A percentile compares a stretch with the other conserved stretches of the same genome.
These are phyloP conservation scores for Rhyacophila brunnea DNA, from an alignment of 1,140 invertebrate genomes.

Conservation along the genomic window DNA sequence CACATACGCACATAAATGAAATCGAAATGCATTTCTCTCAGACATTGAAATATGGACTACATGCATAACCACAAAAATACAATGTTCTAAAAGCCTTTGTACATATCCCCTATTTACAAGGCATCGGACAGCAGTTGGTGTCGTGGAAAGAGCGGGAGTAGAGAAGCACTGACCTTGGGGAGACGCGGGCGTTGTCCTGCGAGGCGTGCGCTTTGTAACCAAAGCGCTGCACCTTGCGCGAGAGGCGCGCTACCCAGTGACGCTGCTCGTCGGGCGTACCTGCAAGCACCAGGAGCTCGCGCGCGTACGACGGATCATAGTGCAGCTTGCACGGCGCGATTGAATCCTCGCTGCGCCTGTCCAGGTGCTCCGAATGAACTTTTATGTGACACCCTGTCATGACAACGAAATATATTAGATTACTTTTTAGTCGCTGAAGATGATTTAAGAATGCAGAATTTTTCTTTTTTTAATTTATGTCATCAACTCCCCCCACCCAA, in stretches of 20 bases:
- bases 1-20: too few relatives aligned
- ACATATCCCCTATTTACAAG: too few relatives aligned
- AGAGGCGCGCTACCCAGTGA: slow-evolving; percentile 86
- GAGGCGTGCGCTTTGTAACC: slow-evolving; percentile 82
- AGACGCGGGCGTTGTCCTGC: slow-evolving; percentile 49
- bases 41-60: too few relatives aligned
- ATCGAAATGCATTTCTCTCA: too few relatives aligned
- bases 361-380: slow-evolving; percentile 93
- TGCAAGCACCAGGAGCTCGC: slow-evolving; percentile 88
- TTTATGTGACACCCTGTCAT: slow-evolving; percentile 95
- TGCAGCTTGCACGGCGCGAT: slow-evolving; percentile 91
- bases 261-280: slow-evolving; percentile 84
- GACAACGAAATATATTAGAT: too few relatives aligned
- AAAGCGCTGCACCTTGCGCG: slow-evolving; percentile 90
- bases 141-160: neutral
- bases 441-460: too few relatives aligned
- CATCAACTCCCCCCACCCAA: too few relatives aligned
- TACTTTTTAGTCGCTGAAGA: too few relatives aligned
- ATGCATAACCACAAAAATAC: too few relatives aligned
- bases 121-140: too few relatives aligned
- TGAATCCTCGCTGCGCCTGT: slow-evolving; percentile 70
- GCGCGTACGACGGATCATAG: slow-evolving; percentile 88
- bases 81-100: too few relatives aligned
- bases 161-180: slow-evolving; percentile 42
- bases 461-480: too few relatives aligned